Percentiles rank a stretch among this genome's conserved stretches.
Evolutionary conservation across 2,888 invertebrate species (phyloP).

Genomic region (Melieria crassipennis): DNA sequence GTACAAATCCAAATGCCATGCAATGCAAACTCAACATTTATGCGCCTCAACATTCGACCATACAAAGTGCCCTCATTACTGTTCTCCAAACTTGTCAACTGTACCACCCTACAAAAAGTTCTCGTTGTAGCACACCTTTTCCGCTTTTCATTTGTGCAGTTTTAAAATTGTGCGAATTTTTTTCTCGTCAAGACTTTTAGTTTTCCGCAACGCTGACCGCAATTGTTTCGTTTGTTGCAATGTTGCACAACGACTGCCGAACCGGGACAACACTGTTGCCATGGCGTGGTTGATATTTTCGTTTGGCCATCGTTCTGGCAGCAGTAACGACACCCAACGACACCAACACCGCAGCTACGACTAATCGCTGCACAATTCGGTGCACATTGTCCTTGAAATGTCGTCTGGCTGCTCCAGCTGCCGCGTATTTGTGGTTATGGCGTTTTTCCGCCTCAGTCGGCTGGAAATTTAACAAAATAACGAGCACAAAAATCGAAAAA

Average conservation of each 20-base stretch:
- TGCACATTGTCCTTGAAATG: slow-evolving; percentile 3
- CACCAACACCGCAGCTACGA: slow-evolving; percentile 16
- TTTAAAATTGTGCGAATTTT: slow-evolving; percentile 10
- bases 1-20: no score
- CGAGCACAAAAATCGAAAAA: slow-evolving; percentile 4
- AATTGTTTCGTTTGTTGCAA: slow-evolving; percentile 29
- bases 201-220: slow-evolving; percentile 32
- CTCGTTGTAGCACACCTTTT: slow-evolving; percentile 18
- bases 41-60: no score
- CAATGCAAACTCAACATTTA: no score
- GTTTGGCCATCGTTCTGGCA: background rate
- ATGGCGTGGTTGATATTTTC: slow-evolving; percentile 1
- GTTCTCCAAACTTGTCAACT: no score
- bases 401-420: slow-evolving; percentile 15
- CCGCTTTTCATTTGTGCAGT: slow-evolving; percentile 20
- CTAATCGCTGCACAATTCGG: slow-evolving; percentile 7
- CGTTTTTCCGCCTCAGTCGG: slow-evolving; percentile 34
- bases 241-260: background rate
- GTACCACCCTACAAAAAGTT: no score
- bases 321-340: slow-evolving; percentile 21
- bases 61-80: no score
- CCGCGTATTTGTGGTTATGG: slow-evolving; percentile 27
- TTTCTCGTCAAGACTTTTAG: slow-evolving; percentile 30
- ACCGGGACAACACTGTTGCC: slow-evolving; percentile 7
- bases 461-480: slow-evolving; percentile 20